Percentiles rank a stretch among this genome's conserved stretches.
Conservation (phyloP, 2,113 vertebrate species). For the Neogale vison region DNA sequence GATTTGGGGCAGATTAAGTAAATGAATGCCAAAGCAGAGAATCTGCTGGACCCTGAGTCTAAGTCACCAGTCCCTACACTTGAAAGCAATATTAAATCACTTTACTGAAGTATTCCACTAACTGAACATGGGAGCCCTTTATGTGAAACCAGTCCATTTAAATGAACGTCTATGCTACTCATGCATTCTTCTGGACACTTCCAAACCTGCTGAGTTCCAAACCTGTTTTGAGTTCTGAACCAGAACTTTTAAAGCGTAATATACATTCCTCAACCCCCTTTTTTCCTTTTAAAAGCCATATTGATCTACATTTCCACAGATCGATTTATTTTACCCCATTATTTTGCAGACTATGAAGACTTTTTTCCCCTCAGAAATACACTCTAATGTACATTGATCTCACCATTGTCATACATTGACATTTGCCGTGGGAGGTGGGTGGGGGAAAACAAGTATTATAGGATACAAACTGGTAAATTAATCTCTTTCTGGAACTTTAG, state of each 20-base stretch:
- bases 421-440: not conserved
- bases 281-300: not conserved
- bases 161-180: not conserved
- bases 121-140: not conserved
- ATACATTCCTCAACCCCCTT: not conserved
- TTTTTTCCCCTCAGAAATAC: not conserved
- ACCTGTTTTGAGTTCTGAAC: not conserved
- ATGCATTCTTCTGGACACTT: not conserved
- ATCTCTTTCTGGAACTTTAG: not conserved
- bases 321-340: not conserved
- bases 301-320: not conserved
- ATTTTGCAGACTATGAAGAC: not conserved
- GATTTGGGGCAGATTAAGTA: not conserved
- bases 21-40: not conserved
- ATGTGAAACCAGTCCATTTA: not conserved
- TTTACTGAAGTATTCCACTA: not conserved
- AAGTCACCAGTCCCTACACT: not conserved
- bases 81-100: not conserved
- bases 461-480: not conserved
- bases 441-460: not conserved
- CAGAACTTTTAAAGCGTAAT: not conserved
- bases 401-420: not conserved
- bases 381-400: not conserved
- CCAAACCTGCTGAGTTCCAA: not conserved
- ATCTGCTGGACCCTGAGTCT: not conserved